These are phyloP conservation scores for Hofmannophila pseudospretella DNA, from an alignment of 2,888 invertebrate genomes.

Conservation along the genomic window DNA sequence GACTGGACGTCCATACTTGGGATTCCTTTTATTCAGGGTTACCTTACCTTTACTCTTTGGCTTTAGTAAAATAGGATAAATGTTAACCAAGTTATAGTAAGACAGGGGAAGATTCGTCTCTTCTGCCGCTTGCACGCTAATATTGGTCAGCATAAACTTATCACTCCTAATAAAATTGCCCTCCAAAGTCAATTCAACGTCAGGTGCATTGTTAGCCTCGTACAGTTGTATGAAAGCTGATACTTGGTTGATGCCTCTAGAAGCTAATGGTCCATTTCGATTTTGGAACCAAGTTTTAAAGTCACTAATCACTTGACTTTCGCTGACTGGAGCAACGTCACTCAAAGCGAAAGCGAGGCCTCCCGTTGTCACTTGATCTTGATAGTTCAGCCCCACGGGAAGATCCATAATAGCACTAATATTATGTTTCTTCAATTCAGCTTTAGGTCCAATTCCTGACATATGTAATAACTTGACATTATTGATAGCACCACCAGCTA, in stretches of 20 bases:
- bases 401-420: constrained; percentile 48
- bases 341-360: constrained; percentile 59
- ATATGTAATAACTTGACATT: constrained; percentile 62
- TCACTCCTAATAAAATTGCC: constrained; percentile 68
- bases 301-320: constrained; percentile 53
- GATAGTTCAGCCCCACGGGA: constrained; percentile 64
- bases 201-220: constrained; percentile 62
- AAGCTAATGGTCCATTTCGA: constrained; percentile 58
- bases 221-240: constrained; percentile 67
- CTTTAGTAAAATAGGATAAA: constrained; percentile 57
- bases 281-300: constrained; percentile 69
- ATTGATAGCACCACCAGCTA: constrained; percentile 65
- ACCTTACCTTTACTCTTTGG: constrained; percentile 69
- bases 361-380: constrained; percentile 67
- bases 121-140: constrained; percentile 58
- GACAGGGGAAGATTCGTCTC: constrained; percentile 59
- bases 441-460: constrained; percentile 62
- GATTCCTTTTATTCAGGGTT: constrained; percentile 60
- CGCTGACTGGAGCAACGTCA: constrained; percentile 49
- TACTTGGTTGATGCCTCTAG: constrained; percentile 64
- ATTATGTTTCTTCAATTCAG: constrained; percentile 54
- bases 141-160: constrained; percentile 65
- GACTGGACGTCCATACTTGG: constrained; percentile 65
- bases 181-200: constrained; percentile 60
- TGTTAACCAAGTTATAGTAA: constrained; percentile 65